phyloP scores from a whole-genome alignment of 2,113 vertebrate species.

The Perognathus longimembris region DNA sequence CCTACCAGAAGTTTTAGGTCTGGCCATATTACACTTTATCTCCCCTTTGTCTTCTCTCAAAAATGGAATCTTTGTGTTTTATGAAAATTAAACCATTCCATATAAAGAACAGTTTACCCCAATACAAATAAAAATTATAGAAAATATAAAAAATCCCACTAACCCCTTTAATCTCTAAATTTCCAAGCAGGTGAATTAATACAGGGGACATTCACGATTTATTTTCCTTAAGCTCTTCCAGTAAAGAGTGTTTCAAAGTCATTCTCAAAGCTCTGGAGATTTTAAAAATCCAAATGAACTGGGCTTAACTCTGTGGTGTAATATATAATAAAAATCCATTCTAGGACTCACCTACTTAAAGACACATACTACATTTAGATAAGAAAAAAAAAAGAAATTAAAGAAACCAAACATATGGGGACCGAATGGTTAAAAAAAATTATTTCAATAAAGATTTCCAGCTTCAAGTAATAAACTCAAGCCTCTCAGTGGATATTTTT shows the following conservation, averaged over 20 bases:
- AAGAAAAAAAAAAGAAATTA: constrained; percentile 66
- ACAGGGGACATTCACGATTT: constrained; percentile 40
- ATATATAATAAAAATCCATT: constrained; percentile 64
- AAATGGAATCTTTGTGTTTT: constrained; percentile 38
- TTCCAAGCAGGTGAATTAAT: constrained; percentile 69
- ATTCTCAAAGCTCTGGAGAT: constrained; percentile 56
- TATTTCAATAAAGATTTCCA: constrained; percentile 18
- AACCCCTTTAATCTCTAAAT: constrained; percentile 66
- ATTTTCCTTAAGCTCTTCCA: constrained; percentile 60
- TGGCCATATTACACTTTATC: background rate
- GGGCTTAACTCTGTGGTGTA: constrained; percentile 47
- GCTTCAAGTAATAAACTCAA: constrained; percentile 39
- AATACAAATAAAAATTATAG: constrained; percentile 69
- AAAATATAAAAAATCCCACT: constrained; percentile 59
- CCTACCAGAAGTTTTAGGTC: background rate
- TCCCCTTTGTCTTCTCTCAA: background rate
- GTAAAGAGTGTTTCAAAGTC: constrained; percentile 66
- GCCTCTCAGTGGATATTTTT: background rate
- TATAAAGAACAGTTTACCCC: constrained; percentile 52
- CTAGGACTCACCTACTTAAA: constrained; percentile 38
- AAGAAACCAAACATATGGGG: background rate
- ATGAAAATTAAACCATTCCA: constrained; percentile 23
- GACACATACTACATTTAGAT: background rate
- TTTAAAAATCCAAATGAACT: constrained; percentile 69
- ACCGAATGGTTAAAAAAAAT: background rate